Evolutionary conservation across 2,888 invertebrate genomes (phyloP).

Genomic region (Itoplectis maculator): DNA sequence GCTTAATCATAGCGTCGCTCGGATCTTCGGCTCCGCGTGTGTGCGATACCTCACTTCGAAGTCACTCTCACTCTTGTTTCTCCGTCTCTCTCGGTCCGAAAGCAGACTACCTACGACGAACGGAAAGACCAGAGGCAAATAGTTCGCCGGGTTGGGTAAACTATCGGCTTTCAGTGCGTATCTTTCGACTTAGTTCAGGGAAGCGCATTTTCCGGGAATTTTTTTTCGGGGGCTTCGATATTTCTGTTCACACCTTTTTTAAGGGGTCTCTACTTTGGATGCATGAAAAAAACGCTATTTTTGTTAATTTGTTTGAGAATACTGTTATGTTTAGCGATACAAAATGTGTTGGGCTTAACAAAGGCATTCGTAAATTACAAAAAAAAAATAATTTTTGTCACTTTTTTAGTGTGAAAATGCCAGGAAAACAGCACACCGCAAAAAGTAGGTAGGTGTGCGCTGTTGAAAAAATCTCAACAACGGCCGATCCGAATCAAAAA

Average conservation of each 20-base stretch:
- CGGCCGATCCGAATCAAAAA: no score
- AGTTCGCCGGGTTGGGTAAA: not conserved
- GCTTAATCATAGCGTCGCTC: slow-evolving; percentile 37
- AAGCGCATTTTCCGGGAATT: not conserved
- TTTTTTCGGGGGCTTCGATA: not conserved
- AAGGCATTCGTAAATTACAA: no score
- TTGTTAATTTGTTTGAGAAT: no score
- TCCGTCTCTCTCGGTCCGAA: slow-evolving; percentile 42
- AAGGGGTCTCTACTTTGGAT: no score
- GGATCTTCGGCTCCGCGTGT: slow-evolving; percentile 18
- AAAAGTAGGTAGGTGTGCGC: no score
- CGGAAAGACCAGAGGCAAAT: slow-evolving; percentile 4
- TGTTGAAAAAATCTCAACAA: no score
- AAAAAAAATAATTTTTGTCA: no score
- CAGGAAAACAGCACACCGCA: no score
- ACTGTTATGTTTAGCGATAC: no score
- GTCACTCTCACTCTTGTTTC: slow-evolving; percentile 41
- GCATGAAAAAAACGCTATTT: no score
- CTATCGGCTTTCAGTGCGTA: not conserved
- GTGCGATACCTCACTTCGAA: slow-evolving; percentile 3
- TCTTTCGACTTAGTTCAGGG: not conserved
- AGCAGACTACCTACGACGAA: slow-evolving; percentile 10
- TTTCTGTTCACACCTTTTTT: not conserved
- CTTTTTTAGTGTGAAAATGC: no score
- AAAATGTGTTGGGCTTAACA: no score